These are phyloP conservation scores for Tenualosa thibaudeaui DNA, from an alignment of 2,797 vertebrate species.

Conservation along the genomic window DNA sequence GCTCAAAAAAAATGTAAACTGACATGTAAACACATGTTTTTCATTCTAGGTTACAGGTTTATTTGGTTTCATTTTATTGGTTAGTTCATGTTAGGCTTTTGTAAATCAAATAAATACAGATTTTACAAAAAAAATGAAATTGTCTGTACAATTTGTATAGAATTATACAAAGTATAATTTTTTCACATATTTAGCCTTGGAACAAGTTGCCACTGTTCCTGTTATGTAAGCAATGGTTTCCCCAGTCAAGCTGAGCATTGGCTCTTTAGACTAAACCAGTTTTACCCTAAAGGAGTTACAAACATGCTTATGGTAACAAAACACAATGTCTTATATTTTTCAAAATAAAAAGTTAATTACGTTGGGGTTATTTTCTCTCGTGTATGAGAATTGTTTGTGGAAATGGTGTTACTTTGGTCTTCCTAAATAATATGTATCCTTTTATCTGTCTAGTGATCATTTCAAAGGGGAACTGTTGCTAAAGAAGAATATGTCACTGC, in stretches of 20 bases:
- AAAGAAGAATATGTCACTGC: background rate
- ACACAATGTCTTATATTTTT: background rate
- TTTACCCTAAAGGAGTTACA: background rate
- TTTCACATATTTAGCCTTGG: constrained; percentile 8
- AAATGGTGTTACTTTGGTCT: constrained; percentile 29
- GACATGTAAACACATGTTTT: constrained; percentile 54
- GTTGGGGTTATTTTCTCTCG: background rate
- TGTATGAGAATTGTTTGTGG: constrained; percentile 19
- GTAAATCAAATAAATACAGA: constrained; percentile 85
- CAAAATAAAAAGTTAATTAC: background rate
- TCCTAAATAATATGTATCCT: background rate
- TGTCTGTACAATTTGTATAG: constrained; percentile 45
- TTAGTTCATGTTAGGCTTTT: constrained; percentile 76
- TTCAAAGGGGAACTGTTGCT: background rate
- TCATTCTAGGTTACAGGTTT: constrained; percentile 57
- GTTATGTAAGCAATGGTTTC: background rate
- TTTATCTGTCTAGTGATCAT: background rate
- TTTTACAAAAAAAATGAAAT: constrained; percentile 73
- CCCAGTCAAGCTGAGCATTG: background rate
- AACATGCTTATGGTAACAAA: background rate
- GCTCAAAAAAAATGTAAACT: constrained; percentile 51
- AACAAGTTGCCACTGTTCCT: background rate
- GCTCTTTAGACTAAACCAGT: background rate
- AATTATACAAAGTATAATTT: constrained; percentile 7
- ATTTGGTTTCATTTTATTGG: constrained; percentile 60